Base-by-base conservation (phyloP, 2,888 invertebrate species). In the Thelaira solivaga region DNA sequence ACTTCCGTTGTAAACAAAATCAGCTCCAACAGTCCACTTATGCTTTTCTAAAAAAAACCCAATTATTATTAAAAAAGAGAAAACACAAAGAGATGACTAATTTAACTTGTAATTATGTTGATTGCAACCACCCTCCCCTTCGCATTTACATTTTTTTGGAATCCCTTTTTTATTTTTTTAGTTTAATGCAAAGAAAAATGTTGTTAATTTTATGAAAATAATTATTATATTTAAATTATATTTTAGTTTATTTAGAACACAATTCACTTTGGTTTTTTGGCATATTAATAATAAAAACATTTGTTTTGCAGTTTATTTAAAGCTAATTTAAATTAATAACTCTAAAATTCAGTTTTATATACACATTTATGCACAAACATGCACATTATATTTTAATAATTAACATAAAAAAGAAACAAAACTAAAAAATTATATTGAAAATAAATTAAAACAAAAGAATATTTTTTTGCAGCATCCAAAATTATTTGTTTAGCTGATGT, bases 231-330 rank as follows among this genome's bases (percentile, higher is more conserved):
- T n/a, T n/a, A n/a, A n/a, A n/a, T 22, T 53, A 62, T 55, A 53
- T 65, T 34, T 62, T 57, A 68, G 39, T 77, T 77, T 73, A 68
- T 73, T 73, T 49, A 62, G 41, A 57, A 62, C 10, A 77, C 49
- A 77, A 62, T 68, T 57, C 55, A 67, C 73, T 77, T 73, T 77
- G 68, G 73, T 64, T 71, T 71, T n/a, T 76, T 64, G 64, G 49
- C 53, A 59, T 72, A 31, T 36, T 47, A 45, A 31, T 45, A 61
- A 68, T 61, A 61, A 34, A 51, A 53, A 34, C 53, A 75, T 61
- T 55, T 61, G 39, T 43, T 55, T 59, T 20, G 13, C 13, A 53
- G 45, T 53, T 65, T 39, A 36, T 49, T 53, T 59, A 65, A 65
- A 51, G 31, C 45, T 72, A 53, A 31, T 67, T 72, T 47, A 39